Base-by-base conservation (phyloP, 37 sponge, comb jelly and placozoan genomes). In the Oopsacas minuta region DNA sequence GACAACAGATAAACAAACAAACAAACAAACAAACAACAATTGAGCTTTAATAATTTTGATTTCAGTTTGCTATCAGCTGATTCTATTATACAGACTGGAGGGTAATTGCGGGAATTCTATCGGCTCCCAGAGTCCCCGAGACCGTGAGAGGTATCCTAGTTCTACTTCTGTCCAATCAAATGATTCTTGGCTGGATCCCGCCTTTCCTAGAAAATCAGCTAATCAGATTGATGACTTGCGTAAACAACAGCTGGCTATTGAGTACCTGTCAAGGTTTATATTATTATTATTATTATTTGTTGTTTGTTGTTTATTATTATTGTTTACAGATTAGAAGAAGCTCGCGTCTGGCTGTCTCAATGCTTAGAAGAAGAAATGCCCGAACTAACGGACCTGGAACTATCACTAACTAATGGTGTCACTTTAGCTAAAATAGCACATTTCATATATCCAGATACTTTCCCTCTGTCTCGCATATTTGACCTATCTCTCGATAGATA, bases 271-370 rank as follows among this genome's bases (percentile, higher is more conserved):
- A 25, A 61, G 75, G 75, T 61, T 25, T 22, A 46, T n/a, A n/a
- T n/a, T n/a, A n/a, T n/a, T n/a, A n/a, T n/a, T n/a, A n/a, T n/a
- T n/a, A n/a, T 61, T n/a, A 61, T 12, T 61, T 61, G 75, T 61
- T 61, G 22, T 3, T 25, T 61, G 75, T 25, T 61, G 49, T 98
- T 30, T 96, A 96, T 0, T 98, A 95, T 82, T 93, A 99, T 87
- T 95, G 93, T 99, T 0, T 95, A 94, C 61, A 96, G 92, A 46
- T 83, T 99, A 53, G 99, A 95, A 82, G 99, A 99, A 84, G 99
- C 99, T 0, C 93, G 92, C 61, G 89, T 92, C 91, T 98, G 99
- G 99, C 91, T 98, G n/a, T 96, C 95, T 81, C 87, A 92, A 0
- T 98, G 99, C 52, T 83, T 92, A 38, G 89, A 90, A 34, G 99